Conservation (phyloP, 2,797 vertebrate species). For the Monodelphis domestica region DNA sequence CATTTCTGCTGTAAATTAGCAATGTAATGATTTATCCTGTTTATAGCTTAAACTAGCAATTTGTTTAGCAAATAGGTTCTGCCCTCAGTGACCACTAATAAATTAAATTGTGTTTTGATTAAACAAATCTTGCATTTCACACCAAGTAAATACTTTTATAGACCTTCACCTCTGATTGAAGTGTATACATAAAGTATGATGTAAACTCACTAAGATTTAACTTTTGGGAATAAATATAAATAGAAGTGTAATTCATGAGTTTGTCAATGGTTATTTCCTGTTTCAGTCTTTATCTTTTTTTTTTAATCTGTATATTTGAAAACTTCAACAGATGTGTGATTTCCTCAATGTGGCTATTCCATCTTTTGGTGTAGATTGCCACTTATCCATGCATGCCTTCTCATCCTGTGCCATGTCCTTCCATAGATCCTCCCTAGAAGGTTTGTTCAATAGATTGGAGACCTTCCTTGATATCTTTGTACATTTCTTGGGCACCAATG, state of each 20-base stretch:
- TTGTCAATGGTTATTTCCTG: constrained; percentile 34
- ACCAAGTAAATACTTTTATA: not conserved
- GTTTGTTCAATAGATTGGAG: not conserved
- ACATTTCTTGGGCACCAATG: not conserved
- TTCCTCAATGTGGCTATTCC: not conserved
- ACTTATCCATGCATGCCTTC: not conserved
- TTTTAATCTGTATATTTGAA: not conserved
- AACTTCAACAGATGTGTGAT: not conserved
- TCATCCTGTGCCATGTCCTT: not conserved
- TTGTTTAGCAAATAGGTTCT: constrained; percentile 66
- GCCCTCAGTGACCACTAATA: constrained; percentile 61
- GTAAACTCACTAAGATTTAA: not conserved
- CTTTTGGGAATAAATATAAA: constrained; percentile 16
- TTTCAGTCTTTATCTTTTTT: not conserved
- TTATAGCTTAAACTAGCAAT: constrained; percentile 62
- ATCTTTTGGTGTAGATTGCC: not conserved
- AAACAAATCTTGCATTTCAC: constrained; percentile 44
- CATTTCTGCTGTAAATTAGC: constrained; percentile 56
- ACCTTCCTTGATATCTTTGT: not conserved
- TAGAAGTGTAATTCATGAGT: constrained; percentile 42
- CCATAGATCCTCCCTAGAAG: not conserved
- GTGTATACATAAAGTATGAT: not conserved
- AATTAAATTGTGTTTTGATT: constrained; percentile 49
- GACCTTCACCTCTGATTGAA: not conserved
- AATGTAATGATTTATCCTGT: constrained; percentile 60